These are phyloP conservation scores for Cheilosia variabilis DNA, from an alignment of 2,888 invertebrate genomes.

Conservation along the genomic window DNA sequence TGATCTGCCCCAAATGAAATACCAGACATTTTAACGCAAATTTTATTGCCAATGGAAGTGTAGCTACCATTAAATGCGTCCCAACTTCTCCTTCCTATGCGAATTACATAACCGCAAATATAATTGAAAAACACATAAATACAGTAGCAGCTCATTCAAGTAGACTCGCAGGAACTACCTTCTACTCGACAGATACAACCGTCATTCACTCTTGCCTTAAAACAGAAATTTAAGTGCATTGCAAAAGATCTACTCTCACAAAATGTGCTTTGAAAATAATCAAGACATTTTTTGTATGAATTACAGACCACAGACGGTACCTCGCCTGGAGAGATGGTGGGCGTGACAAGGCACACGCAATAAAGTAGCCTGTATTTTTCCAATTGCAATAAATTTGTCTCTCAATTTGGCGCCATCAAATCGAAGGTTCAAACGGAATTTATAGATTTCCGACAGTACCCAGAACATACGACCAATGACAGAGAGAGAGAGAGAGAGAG, in stretches of 20 bases:
- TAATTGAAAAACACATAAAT: background rate
- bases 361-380: constrained; percentile 15
- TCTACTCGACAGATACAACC: background rate
- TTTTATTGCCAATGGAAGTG: too few relatives aligned
- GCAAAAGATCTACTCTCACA: background rate
- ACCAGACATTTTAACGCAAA: too few relatives aligned
- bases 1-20: too few relatives aligned
- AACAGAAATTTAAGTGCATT: background rate
- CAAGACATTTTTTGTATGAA: constrained; percentile 1
- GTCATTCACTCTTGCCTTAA: background rate
- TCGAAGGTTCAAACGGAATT: constrained; percentile 46
- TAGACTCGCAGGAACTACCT: background rate
- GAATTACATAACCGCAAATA: constrained; percentile 13
- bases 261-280: background rate
- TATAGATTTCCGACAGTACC: constrained; percentile 44
- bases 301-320: constrained; percentile 14
- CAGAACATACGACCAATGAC: background rate
- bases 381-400: constrained; percentile 13
- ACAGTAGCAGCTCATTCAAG: background rate
- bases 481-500: background rate
- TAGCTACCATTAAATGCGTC: background rate
- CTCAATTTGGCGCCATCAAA: constrained; percentile 41
- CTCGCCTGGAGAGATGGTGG: constrained; percentile 28
- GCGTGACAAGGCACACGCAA: constrained; percentile 9
- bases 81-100: background rate